Evolutionary conservation across 2,888 invertebrate species (phyloP), one percentile per base, ranked within the genome.

Genomic region (Liopterus haemorrhoidalis): DNA sequence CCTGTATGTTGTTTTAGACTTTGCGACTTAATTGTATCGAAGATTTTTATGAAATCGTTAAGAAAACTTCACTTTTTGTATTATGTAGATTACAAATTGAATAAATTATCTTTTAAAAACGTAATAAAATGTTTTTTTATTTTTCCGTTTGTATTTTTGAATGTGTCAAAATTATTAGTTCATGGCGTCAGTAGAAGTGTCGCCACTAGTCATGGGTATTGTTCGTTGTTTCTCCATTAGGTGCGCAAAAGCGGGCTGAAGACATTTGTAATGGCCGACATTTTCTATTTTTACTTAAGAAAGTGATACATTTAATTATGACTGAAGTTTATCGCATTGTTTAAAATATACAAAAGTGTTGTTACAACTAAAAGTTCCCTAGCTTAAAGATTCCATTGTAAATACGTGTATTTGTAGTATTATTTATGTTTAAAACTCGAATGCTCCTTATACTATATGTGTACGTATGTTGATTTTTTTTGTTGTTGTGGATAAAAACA

Each of bases 401-500:
- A 41, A 46, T 41, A 49, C 46, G 49, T 55, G 55, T 53, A 55
- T 44, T 52, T 52, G 46, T 49, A 50, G 45, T 49, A 49, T 52
- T 50, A 48, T 48, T 51, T 49, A 50, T 49, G 51, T 49, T 47
- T 45, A 32, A 50, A 49, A 47, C 37, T 27, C 25, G 37, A 41
- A 37, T 47, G 41, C 41, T 47, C 32, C 38, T 36, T 37, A 40
- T 48, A 47, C 47, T 47, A 43, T 54, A 50, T 58, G 56, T 54
- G 54, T 71, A 54, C 55, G 57, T 58, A 55, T 73, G 72, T 73
- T 73, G 68, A 71, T 70, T 50, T 72, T 70, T 72, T 70, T 50
- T 72, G 70, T 72, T 71, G 72, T 71, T 72, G 72, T 67, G 63
- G 63, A 72, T 70, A 71, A 71, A 72, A 72, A 73, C 72, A 73